phyloP scores from a whole-genome alignment of 2,797 vertebrate genomes.

The Catamblyrhynchus diadema region DNA sequence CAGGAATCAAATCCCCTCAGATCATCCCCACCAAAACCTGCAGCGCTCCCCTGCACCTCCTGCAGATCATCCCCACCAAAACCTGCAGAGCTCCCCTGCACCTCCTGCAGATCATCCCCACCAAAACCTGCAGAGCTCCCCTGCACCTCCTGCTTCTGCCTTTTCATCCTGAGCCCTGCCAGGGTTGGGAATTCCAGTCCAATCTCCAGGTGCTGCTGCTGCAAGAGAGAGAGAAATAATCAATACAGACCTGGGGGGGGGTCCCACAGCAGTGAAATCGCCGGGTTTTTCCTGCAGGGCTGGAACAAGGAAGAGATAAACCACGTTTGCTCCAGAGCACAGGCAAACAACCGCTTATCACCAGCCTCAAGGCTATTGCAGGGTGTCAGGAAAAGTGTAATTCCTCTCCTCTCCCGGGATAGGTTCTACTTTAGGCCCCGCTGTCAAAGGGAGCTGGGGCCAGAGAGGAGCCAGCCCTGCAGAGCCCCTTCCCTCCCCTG shows the following conservation, averaged over 20 bases:
- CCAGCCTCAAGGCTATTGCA: conserved; percentile 22
- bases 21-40: fast-evolving
- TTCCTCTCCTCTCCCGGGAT: not conserved
- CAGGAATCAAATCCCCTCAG: fast-evolving
- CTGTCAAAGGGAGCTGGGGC: not conserved
- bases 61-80: fast-evolving
- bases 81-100: not conserved
- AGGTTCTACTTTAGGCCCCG: conserved; percentile 2
- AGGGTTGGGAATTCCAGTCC: not conserved
- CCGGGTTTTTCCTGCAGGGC: not conserved
- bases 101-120: not conserved
- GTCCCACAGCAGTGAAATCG: not conserved
- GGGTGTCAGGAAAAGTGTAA: not conserved
- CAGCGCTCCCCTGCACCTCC: not conserved
- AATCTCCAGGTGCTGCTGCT: not conserved
- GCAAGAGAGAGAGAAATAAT: not conserved
- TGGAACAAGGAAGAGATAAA: conserved; percentile 45
- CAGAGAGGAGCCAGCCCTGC: not conserved
- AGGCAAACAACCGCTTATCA: conserved; percentile 33
- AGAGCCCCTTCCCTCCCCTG: not conserved
- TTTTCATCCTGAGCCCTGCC: not conserved
- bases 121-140: not conserved
- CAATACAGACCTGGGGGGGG: not conserved
- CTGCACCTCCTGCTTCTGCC: not conserved
- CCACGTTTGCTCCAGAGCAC: not conserved